These are phyloP conservation scores for Aspidapion aeneum DNA, from an alignment of 2,888 invertebrate species.

Conservation along the genomic window DNA sequence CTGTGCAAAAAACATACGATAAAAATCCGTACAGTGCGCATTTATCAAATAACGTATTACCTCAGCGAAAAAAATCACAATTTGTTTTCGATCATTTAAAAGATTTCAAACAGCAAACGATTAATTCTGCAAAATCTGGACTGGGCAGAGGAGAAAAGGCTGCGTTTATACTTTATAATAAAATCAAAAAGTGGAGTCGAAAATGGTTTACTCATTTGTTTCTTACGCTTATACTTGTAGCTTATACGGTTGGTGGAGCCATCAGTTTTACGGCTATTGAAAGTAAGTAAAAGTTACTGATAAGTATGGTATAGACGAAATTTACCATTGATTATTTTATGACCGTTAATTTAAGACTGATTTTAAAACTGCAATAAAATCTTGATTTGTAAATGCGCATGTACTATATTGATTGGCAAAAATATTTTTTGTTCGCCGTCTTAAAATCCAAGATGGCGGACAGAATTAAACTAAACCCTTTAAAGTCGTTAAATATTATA, in stretches of 20 bases:
- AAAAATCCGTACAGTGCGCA: conserved; percentile 2
- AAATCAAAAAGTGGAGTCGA: conserved; percentile 71
- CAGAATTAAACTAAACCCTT: too few species aligned
- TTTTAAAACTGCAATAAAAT: too few species aligned
- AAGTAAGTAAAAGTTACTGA: conserved; percentile 62
- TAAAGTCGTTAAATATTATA: too few species aligned
- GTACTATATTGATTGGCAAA: too few species aligned
- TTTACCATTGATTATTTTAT: too few species aligned
- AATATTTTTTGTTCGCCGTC: too few species aligned
- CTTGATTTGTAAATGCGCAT: too few species aligned
- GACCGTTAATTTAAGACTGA: too few species aligned
- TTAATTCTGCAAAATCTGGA: conserved; percentile 69
- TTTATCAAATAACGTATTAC: conserved; percentile 8
- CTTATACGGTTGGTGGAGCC: conserved; percentile 82
- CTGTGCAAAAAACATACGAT: background rate
- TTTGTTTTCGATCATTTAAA: conserved; percentile 79
- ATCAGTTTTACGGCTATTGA: conserved; percentile 75
- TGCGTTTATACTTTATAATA: conserved; percentile 76
- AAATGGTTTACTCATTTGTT: conserved; percentile 90
- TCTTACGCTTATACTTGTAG: conserved; percentile 69
- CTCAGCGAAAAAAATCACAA: conserved; percentile 62
- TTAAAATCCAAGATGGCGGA: too few species aligned
- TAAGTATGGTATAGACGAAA: too few species aligned
- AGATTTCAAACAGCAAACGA: conserved; percentile 73
- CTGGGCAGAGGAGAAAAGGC: conserved; percentile 80